Base-by-base conservation (phyloP, 2,113 vertebrate species). In the Grammomys surdaster region DNA sequence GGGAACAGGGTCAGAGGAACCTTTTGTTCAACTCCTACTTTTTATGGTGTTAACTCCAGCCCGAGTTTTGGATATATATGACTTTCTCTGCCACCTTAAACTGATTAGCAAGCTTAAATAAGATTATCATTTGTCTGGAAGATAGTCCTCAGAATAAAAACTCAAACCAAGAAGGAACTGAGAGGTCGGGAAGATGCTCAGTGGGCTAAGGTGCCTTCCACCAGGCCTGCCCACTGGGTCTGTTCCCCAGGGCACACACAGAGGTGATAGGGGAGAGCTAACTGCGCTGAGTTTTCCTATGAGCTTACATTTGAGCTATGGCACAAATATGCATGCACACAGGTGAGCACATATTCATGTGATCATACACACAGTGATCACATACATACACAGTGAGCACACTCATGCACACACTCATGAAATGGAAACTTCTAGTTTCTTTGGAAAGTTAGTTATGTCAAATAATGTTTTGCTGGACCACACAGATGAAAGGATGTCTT, bases 21-120 rank as follows among this genome's bases (percentile, higher is more conserved):
- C 56, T 8, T 58, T 81, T 81, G 24, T 75, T 56, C 56, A 77
- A 31, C 24, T 58, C 7, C 7, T 40, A 19, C 40, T 95, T 51
- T 70, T 95, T 13, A 48, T 58, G 69, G 9, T 76, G 81, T 14
- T 67, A 82, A 48, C 72, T 40, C n/a, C 60, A 82, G 31, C 40
- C 51, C 26, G 51, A 69, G 22, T 43, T 7, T 0, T 24, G 60
- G 48, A 60, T 73, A 31, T 65, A 40, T 81, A 54, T 67, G 72
- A 31, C 65, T 56, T 96, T 88, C 48, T 91, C n/a, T 75, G 73
- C 48, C 19, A 36, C 56, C 73, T 87, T 88, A 88, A 48, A 76
- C 40, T 72, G 4, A 78, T 69, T 94, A 76, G 90, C 48, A 76
- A 82, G n/a, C 48, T 58, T 88, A 58, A 82, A 88, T 60, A 40